phyloP scores from a whole-genome alignment of 2,888 invertebrate species.

The Xanthia togata region DNA sequence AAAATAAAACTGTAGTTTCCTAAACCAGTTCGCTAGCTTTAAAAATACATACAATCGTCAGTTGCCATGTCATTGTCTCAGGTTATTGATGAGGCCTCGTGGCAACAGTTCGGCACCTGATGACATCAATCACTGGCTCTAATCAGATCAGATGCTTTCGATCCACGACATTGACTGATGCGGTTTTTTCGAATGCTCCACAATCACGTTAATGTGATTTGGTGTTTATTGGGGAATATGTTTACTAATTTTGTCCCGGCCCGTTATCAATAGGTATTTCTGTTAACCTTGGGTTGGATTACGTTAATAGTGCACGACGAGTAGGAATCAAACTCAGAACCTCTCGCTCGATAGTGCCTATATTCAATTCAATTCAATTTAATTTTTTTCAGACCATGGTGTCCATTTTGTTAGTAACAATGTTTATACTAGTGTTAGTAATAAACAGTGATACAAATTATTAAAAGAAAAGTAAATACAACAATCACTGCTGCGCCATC shows the following conservation, averaged over 20 bases:
- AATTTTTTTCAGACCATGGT: no score
- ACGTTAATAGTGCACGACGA: background rate
- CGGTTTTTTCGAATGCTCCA: slow-evolving; percentile 58
- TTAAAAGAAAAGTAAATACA: no score
- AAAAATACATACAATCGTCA: slow-evolving; percentile 26
- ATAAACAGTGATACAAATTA: no score
- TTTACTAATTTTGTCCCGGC: slow-evolving; percentile 28
- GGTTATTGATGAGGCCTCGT: slow-evolving; percentile 54
- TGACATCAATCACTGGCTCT: slow-evolving; percentile 71
- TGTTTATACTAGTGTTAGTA: no score
- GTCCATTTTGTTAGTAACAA: no score
- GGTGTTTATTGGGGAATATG: slow-evolving; percentile 40
- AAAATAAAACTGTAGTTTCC: background rate
- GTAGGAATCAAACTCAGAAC: background rate
- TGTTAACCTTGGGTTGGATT: background rate
- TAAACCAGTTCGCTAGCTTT: background rate
- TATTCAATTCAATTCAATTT: no score
- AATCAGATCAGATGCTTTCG: slow-evolving; percentile 70
- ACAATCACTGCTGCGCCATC: no score
- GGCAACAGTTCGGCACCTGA: slow-evolving; percentile 61
- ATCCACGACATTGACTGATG: slow-evolving; percentile 74
- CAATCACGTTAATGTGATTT: slow-evolving; percentile 64
- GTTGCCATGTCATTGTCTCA: slow-evolving; percentile 47
- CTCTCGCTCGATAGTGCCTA: background rate
- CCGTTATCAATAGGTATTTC: no score